phyloP scores from a whole-genome alignment of 2,888 invertebrate genomes.

The Leptopilina drosophilae region DNA sequence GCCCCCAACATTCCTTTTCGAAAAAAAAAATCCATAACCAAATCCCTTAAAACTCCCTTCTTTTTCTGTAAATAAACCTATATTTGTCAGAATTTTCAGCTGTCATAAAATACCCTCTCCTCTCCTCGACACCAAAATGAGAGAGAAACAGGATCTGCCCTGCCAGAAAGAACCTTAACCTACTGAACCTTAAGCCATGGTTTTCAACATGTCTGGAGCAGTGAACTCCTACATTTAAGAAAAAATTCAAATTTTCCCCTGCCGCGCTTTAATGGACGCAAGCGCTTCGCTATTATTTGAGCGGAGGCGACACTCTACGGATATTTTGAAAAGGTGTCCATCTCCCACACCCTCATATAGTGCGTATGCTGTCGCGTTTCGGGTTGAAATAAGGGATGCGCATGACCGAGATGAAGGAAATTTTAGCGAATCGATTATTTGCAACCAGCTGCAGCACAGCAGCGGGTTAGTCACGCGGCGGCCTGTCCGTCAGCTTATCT shows the following conservation, averaged over 20 bases:
- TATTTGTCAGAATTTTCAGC: not conserved
- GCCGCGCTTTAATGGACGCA: slow-evolving; percentile 34
- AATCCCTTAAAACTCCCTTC: not conserved
- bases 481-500: slow-evolving; percentile 65
- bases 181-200: slow-evolving; percentile 34
- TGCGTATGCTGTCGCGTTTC: slow-evolving; percentile 54
- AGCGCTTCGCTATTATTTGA: slow-evolving; percentile 7
- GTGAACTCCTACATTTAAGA: slow-evolving; percentile 26
- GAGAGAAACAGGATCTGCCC: not conserved
- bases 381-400: slow-evolving; percentile 61
- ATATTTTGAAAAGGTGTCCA: slow-evolving; percentile 19
- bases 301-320: slow-evolving; percentile 11
- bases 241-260: slow-evolving; percentile 35
- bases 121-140: not conserved
- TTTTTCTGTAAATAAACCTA: not conserved
- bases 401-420: slow-evolving; percentile 66
- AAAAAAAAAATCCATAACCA: not conserved
- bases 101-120: not conserved
- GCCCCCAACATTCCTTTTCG: no score
- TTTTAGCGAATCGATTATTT: slow-evolving; percentile 73
- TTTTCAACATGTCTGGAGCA: slow-evolving; percentile 36
- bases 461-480: slow-evolving; percentile 72
- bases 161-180: slow-evolving; percentile 29
- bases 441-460: slow-evolving; percentile 68
- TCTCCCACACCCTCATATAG: slow-evolving; percentile 47